Conservation (phyloP, 2,113 vertebrate species). For the Sylvicapra grimmia region DNA sequence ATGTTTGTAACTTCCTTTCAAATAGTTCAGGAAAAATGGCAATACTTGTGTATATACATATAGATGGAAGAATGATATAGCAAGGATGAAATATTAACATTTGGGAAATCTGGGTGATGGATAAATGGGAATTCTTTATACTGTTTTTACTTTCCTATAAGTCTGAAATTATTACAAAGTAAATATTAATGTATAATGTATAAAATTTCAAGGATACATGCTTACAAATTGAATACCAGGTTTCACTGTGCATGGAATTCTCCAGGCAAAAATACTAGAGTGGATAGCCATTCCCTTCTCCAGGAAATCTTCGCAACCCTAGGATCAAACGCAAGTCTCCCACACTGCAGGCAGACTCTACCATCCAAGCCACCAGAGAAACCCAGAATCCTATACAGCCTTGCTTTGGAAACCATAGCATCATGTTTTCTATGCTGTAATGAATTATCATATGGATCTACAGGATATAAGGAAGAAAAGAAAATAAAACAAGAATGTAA, state of each 20-base stretch:
- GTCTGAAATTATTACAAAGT: neutral
- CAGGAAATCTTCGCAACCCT: neutral
- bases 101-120: neutral
- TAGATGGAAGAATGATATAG: neutral
- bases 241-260: neutral
- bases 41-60: neutral
- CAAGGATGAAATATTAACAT: neutral
- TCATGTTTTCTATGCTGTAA: neutral
- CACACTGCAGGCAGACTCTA: neutral
- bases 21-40: neutral
- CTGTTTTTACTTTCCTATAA: neutral
- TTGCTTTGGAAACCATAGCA: neutral
- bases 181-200: neutral
- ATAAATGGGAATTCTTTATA: neutral
- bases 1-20: neutral
- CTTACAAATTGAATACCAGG: neutral
- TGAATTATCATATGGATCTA: neutral
- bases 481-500: conserved; percentile 6
- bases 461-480: neutral
- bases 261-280: neutral
- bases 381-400: neutral
- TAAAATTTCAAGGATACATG: neutral
- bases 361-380: neutral
- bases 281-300: neutral
- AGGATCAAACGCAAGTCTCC: neutral